Evolutionary conservation across 2,888 invertebrate species (phyloP), one percentile per base, ranked within the genome.

Genomic region (Thecocarcelia acutangulata): DNA sequence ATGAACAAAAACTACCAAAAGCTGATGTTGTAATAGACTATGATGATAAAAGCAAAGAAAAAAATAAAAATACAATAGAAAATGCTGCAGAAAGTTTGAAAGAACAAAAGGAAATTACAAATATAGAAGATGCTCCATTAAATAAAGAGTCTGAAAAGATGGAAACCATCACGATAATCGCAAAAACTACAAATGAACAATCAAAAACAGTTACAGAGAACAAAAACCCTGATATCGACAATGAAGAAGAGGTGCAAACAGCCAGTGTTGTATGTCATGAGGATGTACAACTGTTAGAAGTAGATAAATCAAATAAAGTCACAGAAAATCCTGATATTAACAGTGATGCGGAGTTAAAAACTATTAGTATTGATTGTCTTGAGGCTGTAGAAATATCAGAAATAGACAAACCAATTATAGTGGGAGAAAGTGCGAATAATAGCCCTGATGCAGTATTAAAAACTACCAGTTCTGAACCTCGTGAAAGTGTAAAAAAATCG

Each of bases 1-100:
- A 50, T 3, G 50, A 58, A 64, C 42, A 44, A 54, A 66, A 52
- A 17, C 19, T 58, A 42, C 44, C 59, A 59, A 72, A 79, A 44
- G 1, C 42, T 56, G 69, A 42, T 52, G 52, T 66, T 59, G 78
- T 79, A 54, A 79, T 61, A 52, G 64, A 73, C 37, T 73, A 59
- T 66, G 64, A 79, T 24, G 63, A 70, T 17, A 44, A 21, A 33
- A n/a, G 11, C 5, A 3, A 50, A 11, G 54, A 79, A 21, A 17
- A 19, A 8, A 8, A 19, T 2, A 12, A 17, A 21, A 17, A 33
- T 6, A 28, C 46, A 54, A 15, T 1, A 17, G 33, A 13, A 8
- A 44, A 19, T 17, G 3, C 2, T 37, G 24, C 1, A 12, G 33
- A 33, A 33, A 9, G 9, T 8, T 33, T 33, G 8, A 48, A 12